These are phyloP conservation scores for Emydoidea blandingii DNA, from an alignment of 2,797 vertebrate genomes.

Conservation along the genomic window DNA sequence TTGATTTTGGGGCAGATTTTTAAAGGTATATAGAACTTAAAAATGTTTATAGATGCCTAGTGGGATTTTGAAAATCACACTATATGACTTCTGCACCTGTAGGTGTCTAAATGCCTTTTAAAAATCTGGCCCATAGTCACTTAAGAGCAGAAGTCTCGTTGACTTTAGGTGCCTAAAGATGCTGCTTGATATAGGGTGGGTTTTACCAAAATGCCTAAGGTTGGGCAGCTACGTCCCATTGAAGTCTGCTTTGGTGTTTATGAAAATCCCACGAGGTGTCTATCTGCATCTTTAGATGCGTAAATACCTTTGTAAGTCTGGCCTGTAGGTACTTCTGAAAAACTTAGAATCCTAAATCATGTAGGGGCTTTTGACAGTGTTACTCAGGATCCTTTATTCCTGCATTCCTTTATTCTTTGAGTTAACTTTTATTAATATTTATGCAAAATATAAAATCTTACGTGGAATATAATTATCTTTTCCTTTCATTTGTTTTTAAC, in stretches of 20 bases:
- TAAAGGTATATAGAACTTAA: background rate
- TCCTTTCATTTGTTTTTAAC: slow-evolving; percentile 36
- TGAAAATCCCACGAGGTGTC: background rate
- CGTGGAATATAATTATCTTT: background rate
- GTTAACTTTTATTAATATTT: slow-evolving; percentile 43
- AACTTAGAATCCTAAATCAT: slow-evolving; percentile 30
- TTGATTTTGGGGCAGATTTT: background rate
- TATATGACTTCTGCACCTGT: background rate
- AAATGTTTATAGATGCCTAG: background rate
- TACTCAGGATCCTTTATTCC: background rate
- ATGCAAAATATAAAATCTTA: slow-evolving; percentile 35
- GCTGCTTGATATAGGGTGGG: background rate
- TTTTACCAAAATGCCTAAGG: background rate
- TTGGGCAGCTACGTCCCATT: background rate
- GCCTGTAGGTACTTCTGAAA: background rate
- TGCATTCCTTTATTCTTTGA: background rate
- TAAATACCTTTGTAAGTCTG: background rate
- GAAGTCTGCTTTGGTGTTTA: background rate
- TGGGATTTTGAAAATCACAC: background rate
- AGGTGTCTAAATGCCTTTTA: background rate
- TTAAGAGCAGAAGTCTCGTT: background rate
- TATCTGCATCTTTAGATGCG: background rate
- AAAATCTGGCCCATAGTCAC: background rate
- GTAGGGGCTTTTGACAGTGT: background rate
- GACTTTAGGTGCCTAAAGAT: background rate